Base-by-base conservation (phyloP, 2,888 invertebrate species). In the Epinotia nisella region DNA sequence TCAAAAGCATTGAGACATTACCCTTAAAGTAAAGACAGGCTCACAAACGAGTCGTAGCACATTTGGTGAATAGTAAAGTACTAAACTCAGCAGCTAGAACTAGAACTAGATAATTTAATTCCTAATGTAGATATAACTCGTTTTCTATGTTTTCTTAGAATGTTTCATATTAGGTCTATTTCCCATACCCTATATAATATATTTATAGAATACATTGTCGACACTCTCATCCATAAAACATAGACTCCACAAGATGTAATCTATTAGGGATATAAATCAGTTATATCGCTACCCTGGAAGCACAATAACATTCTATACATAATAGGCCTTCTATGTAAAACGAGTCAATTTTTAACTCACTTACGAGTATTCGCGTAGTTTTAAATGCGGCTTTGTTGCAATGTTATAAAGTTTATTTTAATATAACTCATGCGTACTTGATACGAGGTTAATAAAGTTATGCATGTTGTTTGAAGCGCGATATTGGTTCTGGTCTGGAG, bases 231-330 rank as follows among this genome's bases (percentile, higher is more conserved):
- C 21, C 55, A 66, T 66, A 56, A 56, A 66, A 65, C 51, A 65
- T 65, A 65, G 10, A 41, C 41, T 19, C 21, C 51, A 39, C 24
- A 45, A 60, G 15, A 56, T 55, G 39, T 61, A 55, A 67, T 72
- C 29, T 67, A 61, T 67, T 56, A 58, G n/a, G 65, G 17, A 61
- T 67, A 67, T 67, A 67, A 53, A 71, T 71, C 66, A 45, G 39
- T 67, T 45, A 65, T 55, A 41, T 59, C 41, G 60, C 41, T 49
- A n/a, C 19, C 15, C 29, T 35, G 35, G 53, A 59, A 29, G 21
- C 29, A 59, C 66, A 53, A 71, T 51, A 65, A 61, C 60, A 56
- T 71, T 71, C 66, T 45, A 19, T 61, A 55, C 45, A 56, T 72
- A 61, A 66, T 65, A 55, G 53, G 65, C 19, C 15, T 4, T 24